Evolutionary conservation across 2,888 invertebrate genomes (phyloP), one percentile per base, ranked within the genome.

Genomic region (Fragum sueziense): DNA sequence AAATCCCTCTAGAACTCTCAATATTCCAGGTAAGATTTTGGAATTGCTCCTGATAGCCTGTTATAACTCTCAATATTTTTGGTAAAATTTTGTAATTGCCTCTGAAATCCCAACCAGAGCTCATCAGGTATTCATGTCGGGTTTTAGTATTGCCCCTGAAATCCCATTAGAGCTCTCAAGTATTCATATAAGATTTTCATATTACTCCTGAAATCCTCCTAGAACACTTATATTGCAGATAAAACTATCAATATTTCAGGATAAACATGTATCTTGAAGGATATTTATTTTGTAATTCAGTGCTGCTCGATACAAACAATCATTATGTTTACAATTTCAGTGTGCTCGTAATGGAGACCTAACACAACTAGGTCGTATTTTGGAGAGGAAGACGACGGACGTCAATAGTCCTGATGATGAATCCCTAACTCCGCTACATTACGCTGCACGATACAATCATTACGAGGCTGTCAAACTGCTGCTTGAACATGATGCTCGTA

Each of bases 371-470:
- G 69, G 85, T 22, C 41, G 68, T 6, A 70, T 86, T 41, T 67
- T 89, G 31, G 47, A 71, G 17, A 74, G 76, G 25, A 76, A 79
- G 20, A 29, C 79, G 11, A 77, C 79, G 52, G 83, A 89, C 25
- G 87, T 93, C 34, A 91, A 93, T 80, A 82, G 85, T 33, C 85
- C 91, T 34, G 93, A 93, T 84, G 91, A 88, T 7, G 90, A 92
- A 51, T 87, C 87, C 14, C 82, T 93, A 37, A 87, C 91, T 7
- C 89, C 93, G 2, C 87, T 93, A 34, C 93, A 93, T 83, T 93
- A 93, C 77, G 93, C 93, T n/a, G 91, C 93, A 2, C 88, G 93
- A 33, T 93, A 93, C 84, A 91, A 92, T 76, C 92, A 93, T 71
- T 85, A 88, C 11, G 75, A 80, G 22, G 88, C 91, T 3, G 91